Conservation (phyloP, 2,113 vertebrate species). For the Anolis sagrei region DNA sequence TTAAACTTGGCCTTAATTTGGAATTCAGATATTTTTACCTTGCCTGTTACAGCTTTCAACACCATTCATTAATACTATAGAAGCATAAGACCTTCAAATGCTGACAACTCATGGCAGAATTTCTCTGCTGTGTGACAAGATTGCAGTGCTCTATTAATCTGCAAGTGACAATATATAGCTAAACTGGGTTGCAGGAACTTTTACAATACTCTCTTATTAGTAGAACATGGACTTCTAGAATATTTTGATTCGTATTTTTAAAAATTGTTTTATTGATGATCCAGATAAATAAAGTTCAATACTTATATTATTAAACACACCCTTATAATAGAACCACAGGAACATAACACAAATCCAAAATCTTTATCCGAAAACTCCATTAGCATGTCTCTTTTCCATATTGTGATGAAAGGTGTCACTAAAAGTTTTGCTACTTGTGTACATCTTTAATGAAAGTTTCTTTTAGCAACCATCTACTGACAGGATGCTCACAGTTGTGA, state of each 20-base stretch:
- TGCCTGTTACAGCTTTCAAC: constrained; percentile 54
- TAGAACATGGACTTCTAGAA: not conserved
- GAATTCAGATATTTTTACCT: constrained; percentile 71
- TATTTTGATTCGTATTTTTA: constrained; percentile 1
- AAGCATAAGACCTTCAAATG: constrained; percentile 76
- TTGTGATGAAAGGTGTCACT: not conserved
- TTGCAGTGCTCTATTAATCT: constrained; percentile 70
- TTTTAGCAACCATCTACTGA: not conserved
- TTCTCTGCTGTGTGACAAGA: constrained; percentile 63
- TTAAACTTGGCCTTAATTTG: constrained; percentile 65
- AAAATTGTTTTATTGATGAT: not conserved
- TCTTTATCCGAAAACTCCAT: not conserved
- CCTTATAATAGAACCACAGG: not conserved
- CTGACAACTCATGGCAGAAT: constrained; percentile 71
- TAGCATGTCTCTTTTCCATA: not conserved
- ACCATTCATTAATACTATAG: constrained; percentile 70
- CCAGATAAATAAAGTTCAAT: not conserved
- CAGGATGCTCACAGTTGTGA: not conserved
- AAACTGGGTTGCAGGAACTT: constrained; percentile 54
- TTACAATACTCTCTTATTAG: constrained; percentile 32
- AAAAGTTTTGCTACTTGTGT: not conserved
- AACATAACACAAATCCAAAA: not conserved
- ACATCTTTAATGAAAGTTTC: not conserved
- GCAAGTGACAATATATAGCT: constrained; percentile 67
- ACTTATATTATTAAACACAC: not conserved